These are phyloP conservation scores for Aleiodes leptofemur DNA, from an alignment of 2,888 invertebrate species.

Conservation along the genomic window DNA sequence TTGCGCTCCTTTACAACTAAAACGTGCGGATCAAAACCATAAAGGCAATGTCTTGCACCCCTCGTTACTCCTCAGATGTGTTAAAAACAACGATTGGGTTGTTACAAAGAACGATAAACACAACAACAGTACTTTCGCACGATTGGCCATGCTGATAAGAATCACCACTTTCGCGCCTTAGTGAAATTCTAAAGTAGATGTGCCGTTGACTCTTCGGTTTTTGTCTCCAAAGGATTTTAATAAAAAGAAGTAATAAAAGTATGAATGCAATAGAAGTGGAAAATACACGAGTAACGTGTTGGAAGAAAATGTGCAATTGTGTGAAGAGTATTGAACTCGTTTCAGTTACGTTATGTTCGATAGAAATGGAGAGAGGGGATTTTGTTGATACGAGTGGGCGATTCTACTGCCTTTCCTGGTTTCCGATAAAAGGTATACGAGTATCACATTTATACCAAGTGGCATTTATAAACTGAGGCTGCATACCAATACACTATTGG, in stretches of 20 bases:
- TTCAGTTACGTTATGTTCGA: slow-evolving; percentile 11
- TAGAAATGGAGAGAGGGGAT: background rate
- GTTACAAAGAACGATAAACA: slow-evolving; percentile 36
- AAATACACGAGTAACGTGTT: slow-evolving; percentile 13
- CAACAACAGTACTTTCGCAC: slow-evolving; percentile 39
- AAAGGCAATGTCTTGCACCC: background rate
- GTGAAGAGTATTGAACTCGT: background rate
- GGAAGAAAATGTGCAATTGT: slow-evolving; percentile 3
- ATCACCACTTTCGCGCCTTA: slow-evolving; percentile 45
- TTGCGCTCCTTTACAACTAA: background rate
- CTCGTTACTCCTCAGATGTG: background rate
- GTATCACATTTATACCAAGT: slow-evolving; percentile 31
- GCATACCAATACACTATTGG: slow-evolving; percentile 9
- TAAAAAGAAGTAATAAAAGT: slow-evolving; percentile 2
- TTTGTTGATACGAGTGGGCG: slow-evolving; percentile 30
- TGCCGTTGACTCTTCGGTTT: background rate
- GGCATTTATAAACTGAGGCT: slow-evolving; percentile 19
- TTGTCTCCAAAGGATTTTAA: slow-evolving; percentile 29
- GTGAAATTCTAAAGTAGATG: slow-evolving; percentile 41
- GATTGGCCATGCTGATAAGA: slow-evolving; percentile 45
- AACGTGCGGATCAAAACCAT: slow-evolving; percentile 12
- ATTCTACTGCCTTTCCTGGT: slow-evolving; percentile 19
- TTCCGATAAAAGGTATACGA: slow-evolving; percentile 24
- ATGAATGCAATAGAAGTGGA: background rate
- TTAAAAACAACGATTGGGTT: slow-evolving; percentile 33